Conservation (phyloP, 2,113 vertebrate species). For the Apodemus sylvaticus region DNA sequence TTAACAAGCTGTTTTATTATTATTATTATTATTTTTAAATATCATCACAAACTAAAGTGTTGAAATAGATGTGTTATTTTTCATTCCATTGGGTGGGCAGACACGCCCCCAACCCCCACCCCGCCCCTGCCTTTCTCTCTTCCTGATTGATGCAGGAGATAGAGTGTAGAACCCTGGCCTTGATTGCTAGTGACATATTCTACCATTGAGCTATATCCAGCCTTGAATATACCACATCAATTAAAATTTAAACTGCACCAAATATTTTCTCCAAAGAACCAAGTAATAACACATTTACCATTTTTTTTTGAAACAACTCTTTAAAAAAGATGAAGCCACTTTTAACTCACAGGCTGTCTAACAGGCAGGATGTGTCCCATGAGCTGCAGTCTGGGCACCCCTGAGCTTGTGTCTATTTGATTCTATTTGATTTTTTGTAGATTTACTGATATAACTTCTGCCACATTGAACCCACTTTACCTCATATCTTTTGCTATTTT, state of each 20-base stretch:
- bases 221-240: neutral
- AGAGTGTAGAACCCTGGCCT: too few species aligned
- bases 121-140: too few species aligned
- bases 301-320: neutral
- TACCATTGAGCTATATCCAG: neutral
- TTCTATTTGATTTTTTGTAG: neutral
- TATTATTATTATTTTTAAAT: neutral
- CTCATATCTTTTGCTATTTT: neutral
- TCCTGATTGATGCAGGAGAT: neutral
- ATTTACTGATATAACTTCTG: neutral
- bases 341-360: neutral
- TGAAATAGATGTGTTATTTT: neutral
- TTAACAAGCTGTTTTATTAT: neutral
- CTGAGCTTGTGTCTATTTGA: neutral
- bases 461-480: neutral
- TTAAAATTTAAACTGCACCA: neutral
- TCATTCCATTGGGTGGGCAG: neutral
- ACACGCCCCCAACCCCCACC: too few species aligned
- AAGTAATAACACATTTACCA: neutral
- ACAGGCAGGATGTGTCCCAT: neutral
- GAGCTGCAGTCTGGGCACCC: neutral
- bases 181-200: neutral
- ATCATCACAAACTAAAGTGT: neutral
- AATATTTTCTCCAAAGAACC: constrained; percentile 20
- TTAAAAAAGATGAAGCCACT: neutral